Evolutionary conservation across 2,888 invertebrate genomes (phyloP), one percentile per base, ranked within the genome.

Genomic region (Heteromurus nitidus): DNA sequence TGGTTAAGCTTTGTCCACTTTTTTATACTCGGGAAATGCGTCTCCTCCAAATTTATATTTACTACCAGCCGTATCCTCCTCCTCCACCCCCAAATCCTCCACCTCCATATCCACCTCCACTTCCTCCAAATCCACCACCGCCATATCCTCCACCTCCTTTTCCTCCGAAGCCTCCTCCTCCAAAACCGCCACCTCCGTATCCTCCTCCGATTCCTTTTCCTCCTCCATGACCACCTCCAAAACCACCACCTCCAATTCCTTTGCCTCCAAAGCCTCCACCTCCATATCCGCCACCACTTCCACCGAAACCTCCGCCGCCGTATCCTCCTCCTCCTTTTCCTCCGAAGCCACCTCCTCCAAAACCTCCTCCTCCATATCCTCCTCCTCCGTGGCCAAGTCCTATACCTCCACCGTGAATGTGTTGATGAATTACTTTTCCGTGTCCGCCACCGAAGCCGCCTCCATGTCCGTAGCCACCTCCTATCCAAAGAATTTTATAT

Each of bases 151-250:
- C 36, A 5, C 20, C 3, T 16, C 42, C 65, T 44, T n/a, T 24
- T 18, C 72, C 72, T 42, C 26, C 44, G 26, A 24, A 69, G 11
- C 69, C 69, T 50, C 50, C 31, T 26, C 31, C 55, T 9, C 65
- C 65, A 42, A 20, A 22, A n/a, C 44, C 44, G 31, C 20, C 20
- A 9, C 22, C 36, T 20, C 3, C 65, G 11, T 50, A 18, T 11
- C 3, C 31, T 42, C 68, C 53, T 9, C 20, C 26, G 42, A 24
- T 26, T 26, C 53, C 68, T 30, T 20, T 18, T 3, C n/a, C 9
- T 9, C 55, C 70, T 55, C 53, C 70, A 16, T 30, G 36, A 3
- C 73, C 73, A 7, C 58, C 58, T 13, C 73, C 64, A 44, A 30
- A 47, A 47, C 64, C 31, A 1, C 60, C 42, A 20, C 42, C 28